A percentile compares a stretch with the other conserved stretches of the same genome.
Evolutionary conservation across 2,797 vertebrate genomes (phyloP).

Genomic region (Rhinatrema bivittatum): DNA sequence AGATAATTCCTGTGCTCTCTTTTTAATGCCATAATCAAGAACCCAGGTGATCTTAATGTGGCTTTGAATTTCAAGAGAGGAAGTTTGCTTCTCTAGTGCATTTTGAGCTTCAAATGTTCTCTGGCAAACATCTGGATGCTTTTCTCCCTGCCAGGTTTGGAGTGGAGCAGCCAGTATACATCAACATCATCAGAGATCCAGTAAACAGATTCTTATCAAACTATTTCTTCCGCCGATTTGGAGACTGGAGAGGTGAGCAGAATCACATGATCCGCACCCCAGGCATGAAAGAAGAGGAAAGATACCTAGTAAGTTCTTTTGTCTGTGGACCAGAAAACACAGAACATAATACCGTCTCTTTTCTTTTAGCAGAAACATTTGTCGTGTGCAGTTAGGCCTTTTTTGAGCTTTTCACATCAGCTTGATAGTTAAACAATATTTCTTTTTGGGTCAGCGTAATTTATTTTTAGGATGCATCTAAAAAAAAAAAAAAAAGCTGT

Average conservation of each 20-base stretch:
- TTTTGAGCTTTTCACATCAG: constrained; percentile 2
- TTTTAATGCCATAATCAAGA: no score
- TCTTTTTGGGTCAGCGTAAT: no score
- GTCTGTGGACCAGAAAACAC: not conserved
- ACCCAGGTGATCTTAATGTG: no score
- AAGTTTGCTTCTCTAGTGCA: no score
- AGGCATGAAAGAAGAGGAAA: constrained; percentile 94
- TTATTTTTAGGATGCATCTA: no score
- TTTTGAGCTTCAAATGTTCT: no score
- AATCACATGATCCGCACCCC: constrained; percentile 96
- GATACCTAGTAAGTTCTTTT: constrained; percentile 82
- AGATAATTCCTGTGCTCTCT: no score
- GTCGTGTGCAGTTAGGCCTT: no score
- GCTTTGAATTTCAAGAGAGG: no score
- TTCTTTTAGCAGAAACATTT: fast-evolving
- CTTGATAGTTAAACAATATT: not conserved
- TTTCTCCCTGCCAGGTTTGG: constrained; percentile 71
- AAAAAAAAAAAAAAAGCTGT: not conserved
- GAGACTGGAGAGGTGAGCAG: constrained; percentile 96
- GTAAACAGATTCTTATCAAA: constrained; percentile 94
- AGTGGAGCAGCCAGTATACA: constrained; percentile 92
- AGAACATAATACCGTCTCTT: not conserved
- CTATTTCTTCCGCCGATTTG: constrained; percentile 97
- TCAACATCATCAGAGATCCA: constrained; percentile 96
- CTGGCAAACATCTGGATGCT: no score